These are phyloP conservation scores for Parnassius orleans DNA, from an alignment of 2,888 invertebrate species.

Conservation along the genomic window DNA sequence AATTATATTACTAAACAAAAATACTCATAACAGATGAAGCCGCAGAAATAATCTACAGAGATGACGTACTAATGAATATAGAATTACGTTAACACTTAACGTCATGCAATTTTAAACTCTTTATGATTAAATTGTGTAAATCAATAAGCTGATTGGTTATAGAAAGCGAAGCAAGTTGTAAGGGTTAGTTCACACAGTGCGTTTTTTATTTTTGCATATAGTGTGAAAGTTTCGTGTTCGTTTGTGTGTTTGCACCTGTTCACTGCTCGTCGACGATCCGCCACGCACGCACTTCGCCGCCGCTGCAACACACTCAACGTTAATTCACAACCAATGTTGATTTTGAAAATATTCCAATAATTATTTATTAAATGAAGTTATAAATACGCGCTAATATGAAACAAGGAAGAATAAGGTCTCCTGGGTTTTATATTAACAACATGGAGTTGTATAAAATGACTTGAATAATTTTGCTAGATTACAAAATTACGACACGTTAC, in stretches of 20 bases:
- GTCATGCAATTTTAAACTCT: conserved; percentile 1
- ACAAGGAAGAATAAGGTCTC: no score
- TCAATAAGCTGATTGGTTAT: conserved; percentile 16
- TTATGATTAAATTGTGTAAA: not conserved
- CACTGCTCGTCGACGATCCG: conserved; percentile 69
- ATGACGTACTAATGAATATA: no score
- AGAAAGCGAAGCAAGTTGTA: conserved; percentile 17
- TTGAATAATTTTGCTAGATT: no score
- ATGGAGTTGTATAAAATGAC: no score
- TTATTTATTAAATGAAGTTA: no score
- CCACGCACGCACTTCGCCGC: conserved; percentile 87
- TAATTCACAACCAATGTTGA: conserved; percentile 15
- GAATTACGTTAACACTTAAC: not conserved
- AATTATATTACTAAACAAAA: no score
- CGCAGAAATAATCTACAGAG: no score
- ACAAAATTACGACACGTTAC: no score
- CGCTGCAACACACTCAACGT: conserved; percentile 81
- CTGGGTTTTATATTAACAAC: no score
- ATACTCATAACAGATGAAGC: no score
- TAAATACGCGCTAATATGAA: no score
- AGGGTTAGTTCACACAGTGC: conserved; percentile 21
- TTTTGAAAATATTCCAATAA: not conserved
- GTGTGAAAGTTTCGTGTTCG: conserved; percentile 26
- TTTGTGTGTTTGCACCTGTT: conserved; percentile 44
- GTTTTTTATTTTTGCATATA: conserved; percentile 23